Base-by-base conservation (phyloP, 2,888 invertebrate species). In the Gymnocheta viridis region DNA sequence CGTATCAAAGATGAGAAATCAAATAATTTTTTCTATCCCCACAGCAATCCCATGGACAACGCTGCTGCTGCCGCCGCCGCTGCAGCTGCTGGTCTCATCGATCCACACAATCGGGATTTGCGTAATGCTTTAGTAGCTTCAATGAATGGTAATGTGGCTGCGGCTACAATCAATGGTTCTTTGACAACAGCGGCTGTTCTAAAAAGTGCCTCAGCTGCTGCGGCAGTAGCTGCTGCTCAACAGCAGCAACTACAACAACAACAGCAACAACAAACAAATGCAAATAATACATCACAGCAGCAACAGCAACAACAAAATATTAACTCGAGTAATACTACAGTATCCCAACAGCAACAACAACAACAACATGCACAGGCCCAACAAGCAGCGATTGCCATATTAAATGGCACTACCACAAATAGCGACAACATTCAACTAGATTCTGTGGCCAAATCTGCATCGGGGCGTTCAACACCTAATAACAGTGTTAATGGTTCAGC, bases 401-500 rank as follows among this genome's bases (percentile, higher is more conserved):
- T 86, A 60, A 87, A 86, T 87, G 87, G 87, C 24, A 84, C 82
- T 80, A 64, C 76, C 38, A 62, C 74, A 29, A 86, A 58, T 29
- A 73, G 22, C 9, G 78, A 56, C 41, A 79, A 24, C 62, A 69
- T 85, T 54, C 67, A 38, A 74, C 54, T 54, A 56, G 78, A 79
- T 70, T 22, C 44, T 22, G 44, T 47, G 19, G 51, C 70, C 6
- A 93, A 93, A 86, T 94, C 94, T 87, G 96, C 96, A 66, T 96
- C 96, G 22, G 96, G 96, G 10, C 94, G 96, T 83, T 96, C 96
- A 76, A 96, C 96, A 62, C 96, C 96, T 41, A 94, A 93, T 88
- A 94, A 93, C 88, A 85, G 86, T 62, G 78, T 87, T 41, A 92
- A 93, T 90, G 91, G 94, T 0, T 89, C 87, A 78, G 85, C 87